These are phyloP conservation scores for Dioctria linearis DNA, from an alignment of 2,888 invertebrate species.

Conservation along the genomic window DNA sequence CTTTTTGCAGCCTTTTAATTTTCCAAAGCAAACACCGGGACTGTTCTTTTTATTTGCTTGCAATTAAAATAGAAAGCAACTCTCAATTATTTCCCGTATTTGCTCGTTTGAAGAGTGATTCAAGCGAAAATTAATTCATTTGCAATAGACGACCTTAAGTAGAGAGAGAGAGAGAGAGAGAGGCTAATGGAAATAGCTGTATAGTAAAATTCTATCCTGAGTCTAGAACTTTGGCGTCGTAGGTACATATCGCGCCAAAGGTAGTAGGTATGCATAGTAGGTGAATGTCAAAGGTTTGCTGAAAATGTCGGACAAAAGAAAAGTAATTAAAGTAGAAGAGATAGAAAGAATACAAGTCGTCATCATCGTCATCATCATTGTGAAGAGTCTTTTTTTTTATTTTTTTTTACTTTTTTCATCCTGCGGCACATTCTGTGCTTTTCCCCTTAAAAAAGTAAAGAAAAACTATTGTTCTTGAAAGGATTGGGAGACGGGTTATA, in stretches of 20 bases:
- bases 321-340: constrained; percentile 47
- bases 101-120: constrained; percentile 50
- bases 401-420: constrained; percentile 4
- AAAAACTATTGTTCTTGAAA: constrained; percentile 9
- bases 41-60: constrained; percentile 49
- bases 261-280: not conserved
- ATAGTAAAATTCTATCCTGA: not conserved
- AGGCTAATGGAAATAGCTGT: not conserved
- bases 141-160: constrained; percentile 46
- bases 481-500: constrained; percentile 7
- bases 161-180: constrained; percentile 12
- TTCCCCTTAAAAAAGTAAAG: not conserved
- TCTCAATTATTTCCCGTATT: constrained; percentile 51
- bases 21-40: constrained; percentile 39
- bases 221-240: not conserved
- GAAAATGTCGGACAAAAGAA: constrained; percentile 37
- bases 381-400: not conserved
- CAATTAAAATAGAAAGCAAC: constrained; percentile 41
- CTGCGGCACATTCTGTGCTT: constrained; percentile 34
- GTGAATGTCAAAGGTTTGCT: not conserved
- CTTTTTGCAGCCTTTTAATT: constrained; percentile 45
- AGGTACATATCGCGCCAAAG: no score
- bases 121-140: constrained; percentile 50
- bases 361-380: not conserved
- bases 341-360: constrained; percentile 21